Evolutionary conservation across 2,113 vertebrate species (phyloP).

Genomic region (Lepisosteus oculatus): DNA sequence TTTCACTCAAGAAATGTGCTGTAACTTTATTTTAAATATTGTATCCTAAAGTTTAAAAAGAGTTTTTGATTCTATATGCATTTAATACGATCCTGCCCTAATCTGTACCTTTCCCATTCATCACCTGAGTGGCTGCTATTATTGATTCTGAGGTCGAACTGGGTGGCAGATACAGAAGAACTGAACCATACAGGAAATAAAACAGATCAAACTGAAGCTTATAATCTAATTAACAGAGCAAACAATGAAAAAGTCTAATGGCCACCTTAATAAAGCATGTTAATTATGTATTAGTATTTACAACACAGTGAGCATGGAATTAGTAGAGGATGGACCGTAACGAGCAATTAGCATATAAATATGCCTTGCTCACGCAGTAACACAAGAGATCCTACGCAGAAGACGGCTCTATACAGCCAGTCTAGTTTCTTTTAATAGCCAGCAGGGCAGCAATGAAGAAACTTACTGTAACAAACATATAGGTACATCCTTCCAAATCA

Average conservation of each 20-base stretch:
- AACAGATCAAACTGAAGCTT: neutral
- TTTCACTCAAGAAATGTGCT: too few relatives aligned
- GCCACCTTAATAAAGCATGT: conserved; percentile 11
- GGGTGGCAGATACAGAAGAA: neutral
- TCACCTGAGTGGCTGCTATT: neutral
- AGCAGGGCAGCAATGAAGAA: neutral
- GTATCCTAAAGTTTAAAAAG: too few relatives aligned
- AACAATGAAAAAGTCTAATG: conserved; percentile 9
- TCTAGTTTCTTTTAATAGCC: neutral
- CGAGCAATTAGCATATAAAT: conserved; percentile 10
- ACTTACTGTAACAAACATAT: neutral
- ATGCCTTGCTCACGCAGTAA: neutral
- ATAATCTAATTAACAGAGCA: conserved; percentile 18
- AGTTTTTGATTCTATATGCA: neutral
- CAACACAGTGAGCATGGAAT: conserved; percentile 1
- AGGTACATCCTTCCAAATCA: neutral
- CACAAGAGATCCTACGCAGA: neutral
- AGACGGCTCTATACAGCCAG: neutral
- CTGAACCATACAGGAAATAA: neutral
- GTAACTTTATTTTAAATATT: too few relatives aligned
- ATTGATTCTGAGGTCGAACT: neutral
- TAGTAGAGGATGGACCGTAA: conserved; percentile 8
- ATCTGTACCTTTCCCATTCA: neutral
- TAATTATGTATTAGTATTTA: conserved; percentile 16
- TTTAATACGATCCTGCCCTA: neutral